These are phyloP conservation scores for Iphiclides podalirius DNA, from an alignment of 2,888 invertebrate species.

Conservation along the genomic window DNA sequence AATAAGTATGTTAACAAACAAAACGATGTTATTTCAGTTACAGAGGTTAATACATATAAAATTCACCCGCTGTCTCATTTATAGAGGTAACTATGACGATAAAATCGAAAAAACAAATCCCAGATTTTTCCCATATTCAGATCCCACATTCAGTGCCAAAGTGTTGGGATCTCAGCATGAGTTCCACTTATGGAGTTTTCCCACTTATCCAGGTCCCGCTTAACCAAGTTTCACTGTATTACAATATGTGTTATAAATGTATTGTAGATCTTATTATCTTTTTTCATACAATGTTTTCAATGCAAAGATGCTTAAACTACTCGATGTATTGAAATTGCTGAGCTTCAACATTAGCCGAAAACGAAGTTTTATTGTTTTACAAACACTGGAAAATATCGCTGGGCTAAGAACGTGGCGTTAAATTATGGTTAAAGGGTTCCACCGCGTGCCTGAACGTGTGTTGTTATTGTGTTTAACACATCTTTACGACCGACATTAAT, in stretches of 20 bases:
- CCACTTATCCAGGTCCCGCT: slow-evolving; percentile 24
- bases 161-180: slow-evolving; percentile 26
- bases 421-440: too few species aligned
- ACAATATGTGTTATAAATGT: too few species aligned
- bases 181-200: slow-evolving; percentile 26
- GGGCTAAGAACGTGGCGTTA: not conserved
- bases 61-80: slow-evolving; percentile 26
- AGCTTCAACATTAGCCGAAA: too few species aligned
- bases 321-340: too few species aligned
- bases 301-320: too few species aligned
- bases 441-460: too few species aligned
- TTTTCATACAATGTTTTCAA: too few species aligned
- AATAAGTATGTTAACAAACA: not conserved
- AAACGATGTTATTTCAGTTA: slow-evolving; percentile 27
- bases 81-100: slow-evolving; percentile 23
- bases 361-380: too few species aligned
- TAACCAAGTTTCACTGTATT: slow-evolving; percentile 3
- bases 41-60: slow-evolving; percentile 27
- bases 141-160: slow-evolving; percentile 25
- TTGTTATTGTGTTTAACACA: too few species aligned
- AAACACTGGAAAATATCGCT: too few species aligned
- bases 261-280: too few species aligned
- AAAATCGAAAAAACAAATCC: slow-evolving; percentile 24
- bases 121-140: slow-evolving; percentile 21
- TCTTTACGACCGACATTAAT: not conserved